phyloP scores from a whole-genome alignment of 2,797 vertebrate species.

The Sebastes paucispinis region DNA sequence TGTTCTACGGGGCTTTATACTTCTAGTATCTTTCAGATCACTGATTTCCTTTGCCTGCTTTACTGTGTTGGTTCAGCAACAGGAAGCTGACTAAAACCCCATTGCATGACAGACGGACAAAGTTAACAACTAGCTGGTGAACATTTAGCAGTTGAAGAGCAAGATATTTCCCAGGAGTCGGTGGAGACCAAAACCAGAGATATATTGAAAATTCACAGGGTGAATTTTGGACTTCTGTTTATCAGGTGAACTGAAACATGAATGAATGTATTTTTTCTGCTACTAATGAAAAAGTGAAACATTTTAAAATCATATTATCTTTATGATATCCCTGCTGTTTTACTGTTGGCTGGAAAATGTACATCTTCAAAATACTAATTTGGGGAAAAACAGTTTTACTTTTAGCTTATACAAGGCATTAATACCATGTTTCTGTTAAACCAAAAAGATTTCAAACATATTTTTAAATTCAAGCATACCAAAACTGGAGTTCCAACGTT shows the following conservation, averaged over 20 bases:
- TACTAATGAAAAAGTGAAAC: background rate
- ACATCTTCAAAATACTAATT: background rate
- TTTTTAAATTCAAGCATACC: background rate
- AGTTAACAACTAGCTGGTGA: background rate
- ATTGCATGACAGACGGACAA: background rate
- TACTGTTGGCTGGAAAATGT: background rate
- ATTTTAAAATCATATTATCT: background rate
- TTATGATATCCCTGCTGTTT: background rate
- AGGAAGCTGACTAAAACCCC: background rate
- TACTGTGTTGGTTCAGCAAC: background rate
- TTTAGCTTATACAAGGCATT: background rate
- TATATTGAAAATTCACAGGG: background rate
- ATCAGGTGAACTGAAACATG: background rate
- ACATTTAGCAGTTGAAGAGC: background rate
- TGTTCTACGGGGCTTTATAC: background rate
- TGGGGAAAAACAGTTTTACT: background rate
- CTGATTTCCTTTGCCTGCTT: background rate
- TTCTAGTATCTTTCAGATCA: background rate
- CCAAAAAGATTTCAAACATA: background rate
- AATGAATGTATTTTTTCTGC: too few relatives aligned
- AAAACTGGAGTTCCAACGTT: background rate
- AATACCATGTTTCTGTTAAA: background rate
- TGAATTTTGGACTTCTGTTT: background rate
- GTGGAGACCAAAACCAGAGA: background rate
- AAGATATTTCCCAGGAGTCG: background rate